A percentile compares a stretch with the other conserved stretches of the same genome.
Evolutionary conservation across 1,140 invertebrate species (phyloP).

Genomic region (Drosophila nasuta): DNA sequence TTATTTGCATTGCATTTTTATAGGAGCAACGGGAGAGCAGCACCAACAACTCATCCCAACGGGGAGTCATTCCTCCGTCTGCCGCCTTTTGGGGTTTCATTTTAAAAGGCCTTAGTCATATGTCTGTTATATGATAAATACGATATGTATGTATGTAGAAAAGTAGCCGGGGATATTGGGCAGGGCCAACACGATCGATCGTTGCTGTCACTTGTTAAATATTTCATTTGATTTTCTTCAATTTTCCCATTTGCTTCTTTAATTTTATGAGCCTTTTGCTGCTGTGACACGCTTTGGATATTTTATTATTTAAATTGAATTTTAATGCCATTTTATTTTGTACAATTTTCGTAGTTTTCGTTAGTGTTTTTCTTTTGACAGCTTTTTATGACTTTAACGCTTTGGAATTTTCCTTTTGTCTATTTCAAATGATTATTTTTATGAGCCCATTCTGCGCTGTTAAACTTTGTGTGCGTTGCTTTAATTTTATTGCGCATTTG

Average conservation of each 20-base stretch:
- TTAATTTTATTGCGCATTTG: conserved; percentile 66
- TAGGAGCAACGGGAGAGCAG: conserved; percentile 31
- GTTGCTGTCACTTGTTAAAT: conserved; percentile 29
- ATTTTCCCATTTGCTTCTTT: conserved; percentile 7
- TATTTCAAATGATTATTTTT: conserved; percentile 50
- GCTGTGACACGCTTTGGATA: conserved; percentile 75
- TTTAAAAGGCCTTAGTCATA: conserved; percentile 64
- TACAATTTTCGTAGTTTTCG: conserved; percentile 55
- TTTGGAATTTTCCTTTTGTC: conserved; percentile 58
- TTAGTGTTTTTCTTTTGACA: conserved; percentile 39
- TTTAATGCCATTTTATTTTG: conserved; percentile 68
- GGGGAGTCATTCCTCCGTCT: conserved; percentile 52
- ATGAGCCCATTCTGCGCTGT: conserved; percentile 52
- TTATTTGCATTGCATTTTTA: conserved; percentile 72
- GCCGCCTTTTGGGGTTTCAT: conserved; percentile 50
- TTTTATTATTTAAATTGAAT: conserved; percentile 72
- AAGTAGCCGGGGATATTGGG: neutral
- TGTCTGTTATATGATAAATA: conserved; percentile 58
- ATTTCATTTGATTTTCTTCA: conserved; percentile 35
- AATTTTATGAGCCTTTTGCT: conserved; percentile 52
- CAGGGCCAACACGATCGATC: conserved; percentile 38
- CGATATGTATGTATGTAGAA: neutral
- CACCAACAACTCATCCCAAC: conserved; percentile 31
- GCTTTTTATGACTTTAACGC: conserved; percentile 73
- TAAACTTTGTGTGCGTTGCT: conserved; percentile 54